A percentile compares a stretch with the other conserved stretches of the same genome.
Evolutionary conservation across 2,113 vertebrate species (phyloP).

Genomic region (Callospermophilus lateralis): DNA sequence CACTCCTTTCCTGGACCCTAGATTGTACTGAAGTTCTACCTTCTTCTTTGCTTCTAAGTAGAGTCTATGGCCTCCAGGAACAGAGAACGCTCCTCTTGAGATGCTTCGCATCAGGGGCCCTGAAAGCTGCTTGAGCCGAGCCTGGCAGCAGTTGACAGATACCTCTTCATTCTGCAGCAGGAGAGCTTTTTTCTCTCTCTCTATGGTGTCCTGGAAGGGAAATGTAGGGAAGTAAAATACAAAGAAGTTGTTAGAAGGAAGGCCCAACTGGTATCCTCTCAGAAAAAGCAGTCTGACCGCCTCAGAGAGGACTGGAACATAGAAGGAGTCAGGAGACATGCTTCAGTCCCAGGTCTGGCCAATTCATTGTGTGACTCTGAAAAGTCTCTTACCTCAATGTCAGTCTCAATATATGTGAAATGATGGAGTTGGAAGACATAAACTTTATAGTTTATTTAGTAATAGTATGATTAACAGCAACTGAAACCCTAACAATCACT

Average conservation of each 20-base stretch:
- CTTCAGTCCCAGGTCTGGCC: no score
- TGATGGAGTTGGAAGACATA: no score
- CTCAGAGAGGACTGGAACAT: background rate
- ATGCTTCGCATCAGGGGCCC: background rate
- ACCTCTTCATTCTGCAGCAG: background rate
- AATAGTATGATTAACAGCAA: no score
- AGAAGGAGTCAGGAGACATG: background rate
- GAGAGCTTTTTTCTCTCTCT: background rate
- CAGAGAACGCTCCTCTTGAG: background rate
- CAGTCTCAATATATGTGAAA: no score
- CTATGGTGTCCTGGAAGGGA: background rate
- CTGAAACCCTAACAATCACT: no score
- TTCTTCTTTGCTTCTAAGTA: background rate
- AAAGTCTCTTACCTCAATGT: no score
- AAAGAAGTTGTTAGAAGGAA: background rate
- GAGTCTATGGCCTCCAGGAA: background rate
- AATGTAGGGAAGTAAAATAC: background rate
- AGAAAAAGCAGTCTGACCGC: background rate
- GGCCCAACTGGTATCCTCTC: background rate
- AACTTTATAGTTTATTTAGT: no score
- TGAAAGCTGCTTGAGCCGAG: background rate
- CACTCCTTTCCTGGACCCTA: background rate
- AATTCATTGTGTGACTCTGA: no score
- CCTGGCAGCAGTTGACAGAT: background rate
- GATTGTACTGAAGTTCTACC: background rate